Evolutionary conservation across 2,888 invertebrate genomes (phyloP).

Genomic region (Polylopha cassiicola): DNA sequence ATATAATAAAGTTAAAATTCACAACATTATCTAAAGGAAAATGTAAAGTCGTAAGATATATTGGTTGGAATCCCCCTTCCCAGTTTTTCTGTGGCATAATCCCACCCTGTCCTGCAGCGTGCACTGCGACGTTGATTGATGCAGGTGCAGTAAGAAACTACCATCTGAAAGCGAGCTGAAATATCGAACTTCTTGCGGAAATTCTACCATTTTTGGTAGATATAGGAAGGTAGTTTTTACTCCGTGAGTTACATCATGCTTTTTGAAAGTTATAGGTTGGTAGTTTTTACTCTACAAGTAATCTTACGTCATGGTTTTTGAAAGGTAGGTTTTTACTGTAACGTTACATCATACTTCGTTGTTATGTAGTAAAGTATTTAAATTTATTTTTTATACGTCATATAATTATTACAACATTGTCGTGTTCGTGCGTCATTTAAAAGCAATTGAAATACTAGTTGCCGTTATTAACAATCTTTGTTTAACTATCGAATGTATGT

Average conservation of each 20-base stretch:
- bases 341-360: too few relatives aligned
- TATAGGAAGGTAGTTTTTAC: background rate
- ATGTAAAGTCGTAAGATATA: constrained; percentile 20
- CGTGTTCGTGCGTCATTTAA: too few relatives aligned
- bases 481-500: too few relatives aligned
- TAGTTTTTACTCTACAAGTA: too few relatives aligned
- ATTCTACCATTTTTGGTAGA: constrained; percentile 6
- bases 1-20: too few relatives aligned
- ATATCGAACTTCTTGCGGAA: constrained; percentile 20
- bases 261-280: background rate
- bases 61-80: constrained; percentile 21
- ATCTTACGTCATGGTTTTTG: too few relatives aligned
- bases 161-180: constrained; percentile 25
- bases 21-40: constrained; percentile 11
- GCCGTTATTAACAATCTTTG: too few relatives aligned
- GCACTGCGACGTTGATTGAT: constrained; percentile 67
- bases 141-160: constrained; percentile 62
- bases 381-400: too few relatives aligned
- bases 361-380: too few relatives aligned
- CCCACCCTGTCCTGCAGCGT: constrained; percentile 45
- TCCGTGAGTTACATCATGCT: background rate
- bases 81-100: constrained; percentile 44
- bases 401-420: too few relatives aligned
- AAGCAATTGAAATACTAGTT: too few relatives aligned
- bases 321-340: too few relatives aligned